A percentile compares a stretch with the other conserved stretches of the same genome.
Conservation (phyloP, 1,140 invertebrate genomes). For the Euschistus heros region DNA sequence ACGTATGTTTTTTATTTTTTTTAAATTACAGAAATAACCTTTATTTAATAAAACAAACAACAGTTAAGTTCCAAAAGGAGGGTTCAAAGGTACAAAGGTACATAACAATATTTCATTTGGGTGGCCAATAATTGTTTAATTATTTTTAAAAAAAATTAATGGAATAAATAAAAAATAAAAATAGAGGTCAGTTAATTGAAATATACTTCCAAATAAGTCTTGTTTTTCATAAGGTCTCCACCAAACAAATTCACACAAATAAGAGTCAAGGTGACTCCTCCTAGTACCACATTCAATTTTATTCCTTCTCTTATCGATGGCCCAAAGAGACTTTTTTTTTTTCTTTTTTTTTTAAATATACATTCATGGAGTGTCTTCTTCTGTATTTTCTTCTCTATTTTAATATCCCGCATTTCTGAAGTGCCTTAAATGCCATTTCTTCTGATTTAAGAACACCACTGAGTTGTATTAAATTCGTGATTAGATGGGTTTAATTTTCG, state of each 20-base stretch:
- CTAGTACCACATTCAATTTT: conserved; percentile 1
- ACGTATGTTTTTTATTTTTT: background rate
- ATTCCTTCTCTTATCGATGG: conserved; percentile 2
- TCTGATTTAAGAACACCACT: too few relatives aligned
- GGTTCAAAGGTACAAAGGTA: background rate
- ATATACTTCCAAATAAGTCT: too few relatives aligned
- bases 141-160: background rate
- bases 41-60: background rate
- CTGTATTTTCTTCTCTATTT: too few relatives aligned
- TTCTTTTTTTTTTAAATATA: too few relatives aligned
- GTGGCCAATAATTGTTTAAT: background rate
- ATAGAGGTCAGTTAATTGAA: too few relatives aligned
- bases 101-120: conserved; percentile 1
- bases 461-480: too few relatives aligned
- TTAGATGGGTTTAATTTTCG: too few relatives aligned
- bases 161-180: too few relatives aligned
- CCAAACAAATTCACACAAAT: conserved; percentile 5
- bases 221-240: background rate
- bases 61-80: too few relatives aligned
- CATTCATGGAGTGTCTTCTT: too few relatives aligned
- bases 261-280: conserved; percentile 1
- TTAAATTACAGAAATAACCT: background rate
- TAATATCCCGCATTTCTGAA: too few relatives aligned
- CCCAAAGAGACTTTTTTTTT: background rate
- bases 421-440: too few relatives aligned